Percentiles rank a stretch among this genome's conserved stretches.
These are phyloP conservation scores for Corapipo altera DNA, from an alignment of 2,113 vertebrate species.

Conservation along the genomic window DNA sequence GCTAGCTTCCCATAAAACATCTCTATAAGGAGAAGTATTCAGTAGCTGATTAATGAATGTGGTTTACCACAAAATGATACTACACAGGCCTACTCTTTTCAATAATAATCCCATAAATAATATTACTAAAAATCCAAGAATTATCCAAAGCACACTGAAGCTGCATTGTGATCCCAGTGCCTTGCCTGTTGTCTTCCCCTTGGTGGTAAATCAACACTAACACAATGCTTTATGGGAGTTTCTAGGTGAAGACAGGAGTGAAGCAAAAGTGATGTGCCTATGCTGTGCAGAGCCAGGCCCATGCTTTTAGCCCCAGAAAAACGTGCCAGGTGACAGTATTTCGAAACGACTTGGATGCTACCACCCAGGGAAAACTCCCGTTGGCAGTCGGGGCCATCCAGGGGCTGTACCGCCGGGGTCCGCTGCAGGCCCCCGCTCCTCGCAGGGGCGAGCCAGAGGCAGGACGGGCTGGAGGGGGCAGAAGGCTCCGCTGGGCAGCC, in stretches of 20 bases:
- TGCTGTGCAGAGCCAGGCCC: background rate
- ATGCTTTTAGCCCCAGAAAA: background rate
- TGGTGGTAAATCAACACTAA: conserved; percentile 8
- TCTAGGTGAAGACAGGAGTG: conserved; percentile 1
- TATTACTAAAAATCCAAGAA: conserved; percentile 23
- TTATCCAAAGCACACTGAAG: background rate
- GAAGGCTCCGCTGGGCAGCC: background rate
- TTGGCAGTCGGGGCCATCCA: background rate
- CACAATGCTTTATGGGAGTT: background rate
- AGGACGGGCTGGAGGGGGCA: too few relatives aligned
- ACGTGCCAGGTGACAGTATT: background rate
- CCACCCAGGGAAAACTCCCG: background rate
- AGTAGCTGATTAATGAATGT: conserved; percentile 48
- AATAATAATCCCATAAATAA: conserved; percentile 38
- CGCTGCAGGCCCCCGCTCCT: background rate
- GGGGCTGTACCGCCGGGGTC: background rate
- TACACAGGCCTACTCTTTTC: conserved; percentile 24
- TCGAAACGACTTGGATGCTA: background rate
- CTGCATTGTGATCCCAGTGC: background rate
- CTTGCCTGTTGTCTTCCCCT: background rate
- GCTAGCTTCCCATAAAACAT: background rate
- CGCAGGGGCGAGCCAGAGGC: too few relatives aligned
- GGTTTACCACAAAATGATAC: conserved; percentile 42
- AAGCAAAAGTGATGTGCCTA: background rate
- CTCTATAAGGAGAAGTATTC: background rate